phyloP scores from a whole-genome alignment of 1,140 invertebrate species.

The fruit fly (Drosophila melanogaster) region DNA sequence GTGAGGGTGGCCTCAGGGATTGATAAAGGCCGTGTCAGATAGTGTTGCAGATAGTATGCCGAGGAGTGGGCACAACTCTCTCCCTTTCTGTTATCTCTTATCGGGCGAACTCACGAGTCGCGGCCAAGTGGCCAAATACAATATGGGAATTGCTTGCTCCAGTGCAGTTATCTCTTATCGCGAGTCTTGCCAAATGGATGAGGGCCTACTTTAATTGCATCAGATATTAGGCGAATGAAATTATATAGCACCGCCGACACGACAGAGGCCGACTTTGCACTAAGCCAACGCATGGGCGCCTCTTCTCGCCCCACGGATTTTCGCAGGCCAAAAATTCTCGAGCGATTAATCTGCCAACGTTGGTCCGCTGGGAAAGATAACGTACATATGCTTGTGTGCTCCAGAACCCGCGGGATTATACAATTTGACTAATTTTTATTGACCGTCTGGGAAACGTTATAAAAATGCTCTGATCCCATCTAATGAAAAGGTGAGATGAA shows the following conservation, averaged over 20 bases:
- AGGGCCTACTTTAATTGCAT: constrained; percentile 59
- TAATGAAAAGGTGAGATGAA: constrained; percentile 16
- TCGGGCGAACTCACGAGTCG: constrained; percentile 35
- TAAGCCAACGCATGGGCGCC: constrained; percentile 50
- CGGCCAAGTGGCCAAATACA: constrained; percentile 17
- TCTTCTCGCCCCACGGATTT: constrained; percentile 2
- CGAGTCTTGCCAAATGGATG: constrained; percentile 35
- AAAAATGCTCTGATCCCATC: constrained; percentile 20
- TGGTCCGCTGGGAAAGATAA: constrained; percentile 26
- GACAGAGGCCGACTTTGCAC: constrained; percentile 54
- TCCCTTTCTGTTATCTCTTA: constrained; percentile 11
- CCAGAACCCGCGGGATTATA: constrained; percentile 23
- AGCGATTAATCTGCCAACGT: constrained; percentile 36
- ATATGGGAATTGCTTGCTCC: constrained; percentile 25
- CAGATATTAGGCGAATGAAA: constrained; percentile 54
- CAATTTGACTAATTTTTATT: constrained; percentile 33
- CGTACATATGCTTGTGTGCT: constrained; percentile 14
- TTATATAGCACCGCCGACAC: constrained; percentile 32
- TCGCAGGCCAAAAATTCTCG: constrained; percentile 31
- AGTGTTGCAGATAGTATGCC: constrained; percentile 30
- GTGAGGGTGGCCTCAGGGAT: constrained; percentile 8
- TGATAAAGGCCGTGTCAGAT: constrained; percentile 22
- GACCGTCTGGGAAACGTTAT: constrained; percentile 29
- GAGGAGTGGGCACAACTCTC: constrained; percentile 9
- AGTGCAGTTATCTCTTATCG: constrained; percentile 53